Evolutionary conservation across 2,797 vertebrate species (phyloP), one percentile per base, ranked within the genome.

Genomic region (Tachyglossus aculeatus): DNA sequence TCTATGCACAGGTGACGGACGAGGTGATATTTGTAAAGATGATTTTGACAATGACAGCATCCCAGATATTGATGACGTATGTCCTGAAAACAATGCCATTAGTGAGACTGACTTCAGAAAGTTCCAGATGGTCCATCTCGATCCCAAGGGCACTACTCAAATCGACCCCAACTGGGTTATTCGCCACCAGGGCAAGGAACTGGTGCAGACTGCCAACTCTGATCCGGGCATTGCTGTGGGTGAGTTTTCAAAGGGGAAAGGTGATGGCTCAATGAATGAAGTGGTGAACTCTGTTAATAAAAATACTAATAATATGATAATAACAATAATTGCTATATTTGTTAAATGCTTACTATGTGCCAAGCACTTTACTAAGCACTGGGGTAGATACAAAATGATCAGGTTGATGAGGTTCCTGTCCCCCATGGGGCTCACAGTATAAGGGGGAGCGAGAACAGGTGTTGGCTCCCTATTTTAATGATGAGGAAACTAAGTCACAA

Each of bases 91-190:
- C 86, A 94, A 85, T 6, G 98, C 94, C 61, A 97, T 99, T 80
- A 97, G 95, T 38, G 92, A 92, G 85, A 99, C 98, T 0, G 98
- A 99, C 90, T 99, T 99, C 88, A 92, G 97, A 47, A 99, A 99
- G 88, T 99, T 99, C 90, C 98, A 99, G 88, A 99, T 99, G 98
- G 98, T 99, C 67, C 97, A 95, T 59, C 76, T 99, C 88, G 98
- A 99, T 88, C 98, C 98, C 53, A 99, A 99, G 91, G 98, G 98
- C 74, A 99, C 97, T 62, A 96, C 98, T 48, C 98, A 99, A 74
- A 99, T 99, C 36, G 98, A 99, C 88, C 98, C 98, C 60, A 99
- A 97, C 87, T 99, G 98, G 98, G 97, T 98, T 77, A 98, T 99
- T 81, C 95, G 96, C 55, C 97, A 99, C 65, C 98, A 99, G 86